phyloP scores from a whole-genome alignment of 2,797 vertebrate genomes.

The Sarcophilus harrisii region DNA sequence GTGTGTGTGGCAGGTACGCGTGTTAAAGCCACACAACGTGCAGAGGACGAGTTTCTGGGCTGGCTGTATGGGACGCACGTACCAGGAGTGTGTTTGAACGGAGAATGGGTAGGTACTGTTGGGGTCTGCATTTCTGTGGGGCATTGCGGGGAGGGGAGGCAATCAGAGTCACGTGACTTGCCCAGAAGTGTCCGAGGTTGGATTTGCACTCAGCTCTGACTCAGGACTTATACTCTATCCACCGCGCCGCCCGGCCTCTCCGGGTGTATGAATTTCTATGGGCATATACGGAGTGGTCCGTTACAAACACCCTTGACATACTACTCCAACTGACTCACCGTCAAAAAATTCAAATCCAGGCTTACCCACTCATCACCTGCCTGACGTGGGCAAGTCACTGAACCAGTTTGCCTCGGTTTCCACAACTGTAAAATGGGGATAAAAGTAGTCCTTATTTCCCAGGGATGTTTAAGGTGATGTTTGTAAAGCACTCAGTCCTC shows the following conservation, averaged over 20 bases:
- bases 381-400: background rate
- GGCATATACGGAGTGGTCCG: background rate
- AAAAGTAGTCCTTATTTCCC: background rate
- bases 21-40: background rate
- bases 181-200: background rate
- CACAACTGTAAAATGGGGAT: background rate
- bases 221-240: background rate
- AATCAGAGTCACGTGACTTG: background rate
- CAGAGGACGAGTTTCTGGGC: background rate
- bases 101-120: background rate
- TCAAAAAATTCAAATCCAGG: background rate
- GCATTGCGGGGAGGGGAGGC: background rate
- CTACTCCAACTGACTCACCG: background rate
- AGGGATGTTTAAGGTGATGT: background rate
- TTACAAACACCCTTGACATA: background rate
- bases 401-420: background rate
- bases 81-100: background rate
- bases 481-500: background rate
- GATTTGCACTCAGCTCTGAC: background rate
- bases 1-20: background rate
- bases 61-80: background rate
- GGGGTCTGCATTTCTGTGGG: background rate
- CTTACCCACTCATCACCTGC: background rate
- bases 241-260: background rate
- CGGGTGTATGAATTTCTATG: background rate